Evolutionary conservation across 2,797 vertebrate genomes (phyloP).

Genomic region (Clarias fuscus): DNA sequence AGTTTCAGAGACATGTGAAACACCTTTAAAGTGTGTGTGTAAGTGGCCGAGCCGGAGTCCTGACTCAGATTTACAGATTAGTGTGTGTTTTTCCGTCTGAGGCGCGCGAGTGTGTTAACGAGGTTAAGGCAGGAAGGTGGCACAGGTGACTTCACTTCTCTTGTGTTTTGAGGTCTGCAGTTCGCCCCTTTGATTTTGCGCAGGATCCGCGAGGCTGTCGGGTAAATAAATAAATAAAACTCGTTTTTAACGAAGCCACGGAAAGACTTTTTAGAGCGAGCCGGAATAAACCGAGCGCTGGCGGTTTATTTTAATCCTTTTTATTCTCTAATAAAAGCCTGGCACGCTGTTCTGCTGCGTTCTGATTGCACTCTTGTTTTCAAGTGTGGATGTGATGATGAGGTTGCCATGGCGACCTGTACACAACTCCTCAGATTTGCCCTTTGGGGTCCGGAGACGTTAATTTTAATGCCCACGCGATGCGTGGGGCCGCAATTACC

Average conservation of each 20-base stretch:
- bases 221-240: neutral
- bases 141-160: neutral
- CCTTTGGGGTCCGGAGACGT: constrained; percentile 46
- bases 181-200: neutral
- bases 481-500: constrained; percentile 18
- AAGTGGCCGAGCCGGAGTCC: neutral
- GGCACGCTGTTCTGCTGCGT: neutral
- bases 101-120: neutral
- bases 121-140: neutral
- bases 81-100: neutral
- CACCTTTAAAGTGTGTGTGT: neutral
- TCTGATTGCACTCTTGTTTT: constrained; percentile 28
- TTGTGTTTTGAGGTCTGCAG: neutral
- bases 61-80: neutral
- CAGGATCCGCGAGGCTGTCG: neutral
- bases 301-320: neutral
- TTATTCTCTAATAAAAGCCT: neutral
- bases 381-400: constrained; percentile 44
- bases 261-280: neutral
- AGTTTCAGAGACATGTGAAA: neutral
- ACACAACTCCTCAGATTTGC: constrained; percentile 47
- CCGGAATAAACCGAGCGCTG: neutral
- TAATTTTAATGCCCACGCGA: constrained; percentile 41
- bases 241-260: neutral
- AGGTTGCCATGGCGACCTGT: constrained; percentile 55